Percentiles rank a stretch among this genome's conserved stretches.
Conservation (phyloP, 2,113 vertebrate genomes). For the Neotragus pygmaeus region DNA sequence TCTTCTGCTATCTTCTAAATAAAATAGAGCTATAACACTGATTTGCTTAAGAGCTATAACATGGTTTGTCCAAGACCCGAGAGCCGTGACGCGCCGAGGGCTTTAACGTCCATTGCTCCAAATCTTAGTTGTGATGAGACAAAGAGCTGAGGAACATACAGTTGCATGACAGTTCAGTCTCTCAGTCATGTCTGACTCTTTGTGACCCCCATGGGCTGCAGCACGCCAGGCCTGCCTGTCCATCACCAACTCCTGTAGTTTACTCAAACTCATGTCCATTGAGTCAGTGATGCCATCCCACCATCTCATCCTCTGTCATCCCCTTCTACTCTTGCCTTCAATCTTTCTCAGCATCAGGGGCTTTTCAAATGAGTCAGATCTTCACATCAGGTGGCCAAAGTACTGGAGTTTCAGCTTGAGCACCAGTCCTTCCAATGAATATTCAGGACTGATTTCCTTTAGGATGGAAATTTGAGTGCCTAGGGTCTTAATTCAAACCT, state of each 20-base stretch:
- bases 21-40: too few species aligned
- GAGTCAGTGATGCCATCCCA: background rate
- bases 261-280: background rate
- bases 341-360: background rate
- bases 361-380: background rate
- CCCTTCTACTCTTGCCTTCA: background rate
- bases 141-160: too few species aligned
- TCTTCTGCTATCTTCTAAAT: too few species aligned
- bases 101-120: too few species aligned
- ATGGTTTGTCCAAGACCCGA: too few species aligned
- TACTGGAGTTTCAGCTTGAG: background rate
- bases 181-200: background rate
- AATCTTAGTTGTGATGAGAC: too few species aligned
- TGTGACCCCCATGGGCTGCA: background rate
- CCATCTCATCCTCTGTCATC: background rate
- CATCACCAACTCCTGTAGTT: background rate
- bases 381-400: background rate
- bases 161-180: background rate
- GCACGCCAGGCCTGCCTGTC: background rate
- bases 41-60: too few species aligned
- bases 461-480: background rate
- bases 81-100: too few species aligned
- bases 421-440: background rate
- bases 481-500: background rate
- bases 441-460: background rate